Evolutionary conservation across 2,888 invertebrate genomes (phyloP), one percentile per base, ranked within the genome.

Genomic region (Temnothorax ravouxi): DNA sequence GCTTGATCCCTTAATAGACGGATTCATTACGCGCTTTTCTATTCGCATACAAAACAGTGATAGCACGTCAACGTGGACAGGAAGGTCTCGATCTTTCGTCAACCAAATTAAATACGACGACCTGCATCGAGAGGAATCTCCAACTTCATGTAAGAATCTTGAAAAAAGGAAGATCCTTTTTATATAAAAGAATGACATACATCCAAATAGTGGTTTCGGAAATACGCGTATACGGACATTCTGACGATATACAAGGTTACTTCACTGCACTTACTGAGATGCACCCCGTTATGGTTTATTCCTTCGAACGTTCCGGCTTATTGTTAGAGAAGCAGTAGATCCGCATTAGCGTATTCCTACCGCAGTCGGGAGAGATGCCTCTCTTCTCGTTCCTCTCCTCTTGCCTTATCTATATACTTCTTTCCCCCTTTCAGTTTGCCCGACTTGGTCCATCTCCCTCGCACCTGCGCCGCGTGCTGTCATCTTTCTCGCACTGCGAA

Each of bases 321-420:
- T 89, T 89, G 89, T 89, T 89, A 88, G 89, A 89, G 88, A 91
- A 85, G 89, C 86, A 90, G 90, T 91, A 90, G 88, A 90, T 90
- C 90, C 89, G 87, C 87, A 89, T 91, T 90, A 91, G 88, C 89
- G 90, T 90, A 91, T 87, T 90, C 85, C 87, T 87, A 89, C 91
- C 88, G 88, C 84, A 59, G 86, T 85, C 84, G 81, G 72, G 84
- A 85, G 83, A 84, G 79, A 84, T 79, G 52, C 84, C 81, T 79
- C 86, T 81, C 76, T 61, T 81, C 76, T 61, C 71, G 13, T 52
- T 66, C 11, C 29, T 74, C 77, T 56, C 54, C 64, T 74, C 29
- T 54, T 69, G 54, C 75, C 71, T 62, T 75, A 67, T 80, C 62
- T 67, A 56, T 29, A 29, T 29, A 29, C 76, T 81, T 69, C 64